phyloP scores from a whole-genome alignment of 2,888 invertebrate species.

The Dilophus febrilis region DNA sequence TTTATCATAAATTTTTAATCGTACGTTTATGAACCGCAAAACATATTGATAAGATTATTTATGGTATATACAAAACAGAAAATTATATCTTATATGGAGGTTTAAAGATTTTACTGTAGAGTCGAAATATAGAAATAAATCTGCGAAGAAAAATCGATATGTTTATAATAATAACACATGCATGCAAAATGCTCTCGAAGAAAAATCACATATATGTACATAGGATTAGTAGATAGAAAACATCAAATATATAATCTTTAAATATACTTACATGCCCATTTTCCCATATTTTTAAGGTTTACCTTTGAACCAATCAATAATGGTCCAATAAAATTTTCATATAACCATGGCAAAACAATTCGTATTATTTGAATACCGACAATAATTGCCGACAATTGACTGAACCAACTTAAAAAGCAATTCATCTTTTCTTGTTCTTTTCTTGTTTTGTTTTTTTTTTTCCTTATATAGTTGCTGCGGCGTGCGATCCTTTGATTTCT shows the following conservation, averaged over 20 bases:
- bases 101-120: too few relatives aligned
- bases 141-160: too few relatives aligned
- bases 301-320: conserved; percentile 38
- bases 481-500: too few relatives aligned
- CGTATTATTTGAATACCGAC: conserved; percentile 26
- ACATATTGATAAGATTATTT: too few relatives aligned
- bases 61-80: too few relatives aligned
- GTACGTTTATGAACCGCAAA: too few relatives aligned
- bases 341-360: conserved; percentile 26
- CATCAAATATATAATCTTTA: background rate
- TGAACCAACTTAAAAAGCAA: background rate
- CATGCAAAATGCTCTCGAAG: background rate
- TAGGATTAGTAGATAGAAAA: background rate
- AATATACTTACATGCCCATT: conserved; percentile 60
- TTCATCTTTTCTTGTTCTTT: background rate
- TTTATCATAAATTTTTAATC: too few relatives aligned
- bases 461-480: too few relatives aligned
- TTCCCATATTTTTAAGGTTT: conserved; percentile 49
- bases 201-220: background rate
- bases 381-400: conserved; percentile 10
- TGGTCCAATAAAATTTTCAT: conserved; percentile 35
- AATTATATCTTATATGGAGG: too few relatives aligned
- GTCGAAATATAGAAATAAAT: too few relatives aligned
- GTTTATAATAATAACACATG: too few relatives aligned
- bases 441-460: too few relatives aligned